phyloP scores from a whole-genome alignment of 2,888 invertebrate species.

The Nineta flava region DNA sequence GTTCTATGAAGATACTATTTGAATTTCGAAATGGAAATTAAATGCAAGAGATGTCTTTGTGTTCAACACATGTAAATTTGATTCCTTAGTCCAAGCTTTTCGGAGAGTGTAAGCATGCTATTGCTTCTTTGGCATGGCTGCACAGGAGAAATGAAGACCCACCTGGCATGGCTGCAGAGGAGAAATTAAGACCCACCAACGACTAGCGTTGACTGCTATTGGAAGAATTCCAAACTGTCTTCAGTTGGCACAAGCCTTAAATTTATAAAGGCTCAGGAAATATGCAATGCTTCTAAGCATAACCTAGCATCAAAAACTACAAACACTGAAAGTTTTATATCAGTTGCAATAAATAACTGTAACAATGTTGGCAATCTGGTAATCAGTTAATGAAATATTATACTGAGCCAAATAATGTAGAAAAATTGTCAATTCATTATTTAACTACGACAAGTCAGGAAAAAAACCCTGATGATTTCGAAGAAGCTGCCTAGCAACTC shows the following conservation, averaged over 20 bases:
- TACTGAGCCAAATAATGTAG: not conserved
- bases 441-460: not conserved
- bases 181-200: not conserved
- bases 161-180: too few species aligned
- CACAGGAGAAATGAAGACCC: too few species aligned
- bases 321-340: too few species aligned
- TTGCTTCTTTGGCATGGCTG: too few species aligned
- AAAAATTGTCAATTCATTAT: not conserved
- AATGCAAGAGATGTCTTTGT: too few species aligned
- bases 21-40: too few species aligned
- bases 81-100: too few species aligned
- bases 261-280: constrained; percentile 15
- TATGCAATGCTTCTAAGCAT: constrained; percentile 2
- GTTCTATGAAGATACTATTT: too few species aligned
- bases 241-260: constrained; percentile 17
- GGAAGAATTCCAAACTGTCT: constrained; percentile 18
- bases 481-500: too few species aligned
- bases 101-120: too few species aligned
- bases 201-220: constrained; percentile 15
- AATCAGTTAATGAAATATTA: not conserved
- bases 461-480: not conserved
- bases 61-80: too few species aligned
- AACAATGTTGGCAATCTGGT: not conserved
- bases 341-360: not conserved
- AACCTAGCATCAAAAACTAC: not conserved